Percentiles rank a stretch among this genome's conserved stretches.
phyloP scores from a whole-genome alignment of 2,888 invertebrate genomes.

The Tenthredo notha region DNA sequence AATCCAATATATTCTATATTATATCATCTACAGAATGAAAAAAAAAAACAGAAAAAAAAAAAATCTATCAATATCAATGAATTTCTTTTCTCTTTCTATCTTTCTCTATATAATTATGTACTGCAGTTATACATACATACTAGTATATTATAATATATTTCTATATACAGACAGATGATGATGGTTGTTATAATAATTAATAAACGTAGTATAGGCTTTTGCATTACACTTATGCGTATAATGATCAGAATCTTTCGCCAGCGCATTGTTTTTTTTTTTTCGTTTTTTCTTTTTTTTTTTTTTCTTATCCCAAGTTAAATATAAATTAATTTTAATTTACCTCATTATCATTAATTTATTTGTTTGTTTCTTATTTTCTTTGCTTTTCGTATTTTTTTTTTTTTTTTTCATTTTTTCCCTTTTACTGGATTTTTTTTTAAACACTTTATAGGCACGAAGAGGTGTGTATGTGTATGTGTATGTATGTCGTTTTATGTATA shows the following conservation, averaged over 20 bases:
- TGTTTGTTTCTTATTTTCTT: background rate
- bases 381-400: background rate
- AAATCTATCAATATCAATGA: background rate
- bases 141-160: too few species aligned
- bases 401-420: background rate
- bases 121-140: too few species aligned
- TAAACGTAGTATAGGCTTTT: background rate
- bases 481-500: constrained; percentile 8
- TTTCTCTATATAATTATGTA: background rate
- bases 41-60: background rate
- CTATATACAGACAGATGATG: background rate
- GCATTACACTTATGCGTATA: background rate
- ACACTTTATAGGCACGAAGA: constrained; percentile 39
- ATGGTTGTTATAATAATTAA: background rate
- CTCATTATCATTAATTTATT: background rate
- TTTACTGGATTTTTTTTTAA: too few species aligned
- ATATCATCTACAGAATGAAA: background rate
- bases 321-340: background rate
- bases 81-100: background rate
- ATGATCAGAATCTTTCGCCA: background rate
- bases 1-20: background rate
- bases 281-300: background rate
- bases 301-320: background rate
- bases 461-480: constrained; percentile 33
- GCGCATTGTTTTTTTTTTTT: background rate